Evolutionary conservation across 2,888 invertebrate genomes (phyloP).

Genomic region (Clanis bilineata): DNA sequence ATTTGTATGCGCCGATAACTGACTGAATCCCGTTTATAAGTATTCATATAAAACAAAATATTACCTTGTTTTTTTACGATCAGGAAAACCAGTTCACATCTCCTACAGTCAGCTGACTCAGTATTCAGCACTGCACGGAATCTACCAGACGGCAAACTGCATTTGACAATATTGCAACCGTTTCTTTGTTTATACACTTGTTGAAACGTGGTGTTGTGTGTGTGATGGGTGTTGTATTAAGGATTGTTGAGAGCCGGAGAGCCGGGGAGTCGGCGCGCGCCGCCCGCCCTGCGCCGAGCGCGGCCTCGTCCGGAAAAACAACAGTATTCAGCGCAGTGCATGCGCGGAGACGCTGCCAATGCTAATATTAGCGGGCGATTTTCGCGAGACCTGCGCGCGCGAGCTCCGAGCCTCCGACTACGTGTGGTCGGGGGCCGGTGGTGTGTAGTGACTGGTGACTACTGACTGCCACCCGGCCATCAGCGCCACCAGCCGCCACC

Average conservation of each 20-base stretch:
- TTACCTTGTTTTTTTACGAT: neutral
- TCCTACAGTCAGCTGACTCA: neutral
- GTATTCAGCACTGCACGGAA: neutral
- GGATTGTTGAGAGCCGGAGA: constrained; percentile 47
- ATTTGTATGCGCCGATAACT: neutral
- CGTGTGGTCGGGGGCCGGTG: constrained; percentile 44
- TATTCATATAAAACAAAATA: neutral
- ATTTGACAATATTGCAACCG: constrained; percentile 10
- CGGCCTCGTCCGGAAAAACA: constrained; percentile 55
- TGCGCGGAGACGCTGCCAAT: constrained; percentile 28
- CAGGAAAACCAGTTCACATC: neutral
- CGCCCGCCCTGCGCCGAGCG: constrained; percentile 75
- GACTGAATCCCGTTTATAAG: neutral
- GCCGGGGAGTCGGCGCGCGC: constrained; percentile 69
- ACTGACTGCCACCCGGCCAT: constrained; percentile 27
- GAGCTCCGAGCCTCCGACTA: constrained; percentile 47
- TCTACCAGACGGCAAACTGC: neutral
- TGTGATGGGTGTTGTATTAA: constrained; percentile 43
- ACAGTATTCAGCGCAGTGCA: constrained; percentile 37
- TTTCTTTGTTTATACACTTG: constrained; percentile 19
- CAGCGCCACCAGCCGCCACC: constrained; percentile 7
- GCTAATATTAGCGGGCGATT: constrained; percentile 59
- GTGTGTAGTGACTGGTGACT: constrained; percentile 21
- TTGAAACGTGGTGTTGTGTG: constrained; percentile 39
- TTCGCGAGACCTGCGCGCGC: constrained; percentile 48